Evolutionary conservation across 2,113 vertebrate species (phyloP).

Genomic region (Opisthocomus hoazin): DNA sequence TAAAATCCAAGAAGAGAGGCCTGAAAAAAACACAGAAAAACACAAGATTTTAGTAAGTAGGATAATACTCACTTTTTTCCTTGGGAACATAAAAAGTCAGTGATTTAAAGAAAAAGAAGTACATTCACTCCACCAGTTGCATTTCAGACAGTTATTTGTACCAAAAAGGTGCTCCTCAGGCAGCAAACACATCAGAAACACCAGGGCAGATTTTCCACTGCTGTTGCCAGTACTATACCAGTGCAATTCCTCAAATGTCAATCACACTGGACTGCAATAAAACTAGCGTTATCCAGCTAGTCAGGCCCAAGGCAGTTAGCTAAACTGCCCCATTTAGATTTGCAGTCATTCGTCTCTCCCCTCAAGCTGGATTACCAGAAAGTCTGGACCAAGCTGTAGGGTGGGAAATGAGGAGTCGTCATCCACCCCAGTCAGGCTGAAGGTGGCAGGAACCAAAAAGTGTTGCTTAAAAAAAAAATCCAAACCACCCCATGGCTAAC

Average conservation of each 20-base stretch:
- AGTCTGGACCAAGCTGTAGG: background rate
- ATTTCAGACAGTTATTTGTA: background rate
- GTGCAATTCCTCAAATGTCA: background rate
- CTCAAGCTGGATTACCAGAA: background rate
- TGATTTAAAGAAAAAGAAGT: background rate
- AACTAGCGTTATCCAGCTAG: background rate
- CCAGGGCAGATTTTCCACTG: background rate
- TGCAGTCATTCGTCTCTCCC: background rate
- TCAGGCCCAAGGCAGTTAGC: constrained; percentile 1
- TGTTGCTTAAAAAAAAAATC: background rate
- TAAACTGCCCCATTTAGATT: background rate
- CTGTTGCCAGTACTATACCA: background rate
- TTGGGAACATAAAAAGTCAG: background rate
- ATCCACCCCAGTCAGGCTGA: background rate
- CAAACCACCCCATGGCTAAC: background rate
- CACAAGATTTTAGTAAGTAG: background rate
- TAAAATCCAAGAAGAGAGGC: constrained; percentile 33
- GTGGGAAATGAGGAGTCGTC: background rate
- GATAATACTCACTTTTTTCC: background rate
- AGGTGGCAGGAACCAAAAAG: background rate
- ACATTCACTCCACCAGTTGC: background rate
- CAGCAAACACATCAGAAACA: background rate
- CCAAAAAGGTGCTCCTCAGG: background rate
- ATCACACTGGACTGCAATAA: background rate
- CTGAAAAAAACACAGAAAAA: background rate